Evolutionary conservation across 2,797 vertebrate species (phyloP).

Genomic region (Diglossa cyanea): DNA sequence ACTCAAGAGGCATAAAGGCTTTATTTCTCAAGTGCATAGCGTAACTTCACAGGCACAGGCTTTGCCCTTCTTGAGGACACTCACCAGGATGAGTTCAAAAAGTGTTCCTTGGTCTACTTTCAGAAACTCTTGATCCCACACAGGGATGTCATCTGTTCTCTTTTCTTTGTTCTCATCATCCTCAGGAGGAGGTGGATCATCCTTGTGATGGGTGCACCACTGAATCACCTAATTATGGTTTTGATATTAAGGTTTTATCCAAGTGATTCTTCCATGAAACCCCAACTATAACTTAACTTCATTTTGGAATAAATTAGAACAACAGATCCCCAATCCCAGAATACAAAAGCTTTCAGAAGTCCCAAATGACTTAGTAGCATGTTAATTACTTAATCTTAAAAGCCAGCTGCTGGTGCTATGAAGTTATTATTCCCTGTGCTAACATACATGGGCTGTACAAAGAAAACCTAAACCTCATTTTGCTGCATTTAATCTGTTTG

Average conservation of each 20-base stretch:
- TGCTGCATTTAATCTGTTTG: not conserved
- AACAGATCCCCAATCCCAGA: not conserved
- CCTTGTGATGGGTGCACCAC: slow-evolving; percentile 99
- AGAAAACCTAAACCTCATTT: not conserved
- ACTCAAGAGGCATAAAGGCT: not conserved
- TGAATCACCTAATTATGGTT: slow-evolving; percentile 88
- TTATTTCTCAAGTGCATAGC: not conserved
- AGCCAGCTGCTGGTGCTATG: not conserved
- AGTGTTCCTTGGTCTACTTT: slow-evolving; percentile 99
- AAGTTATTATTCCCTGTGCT: not conserved
- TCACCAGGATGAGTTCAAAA: slow-evolving; percentile 97
- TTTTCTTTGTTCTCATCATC: slow-evolving; percentile 99
- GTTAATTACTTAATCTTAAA: not conserved
- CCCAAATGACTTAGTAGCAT: not conserved
- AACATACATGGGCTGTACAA: not conserved
- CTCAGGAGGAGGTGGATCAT: slow-evolving; percentile 97
- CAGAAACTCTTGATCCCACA: slow-evolving; percentile 99
- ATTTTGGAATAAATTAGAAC: not conserved
- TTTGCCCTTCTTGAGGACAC: not conserved
- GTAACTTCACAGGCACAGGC: not conserved
- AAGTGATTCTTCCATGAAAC: not conserved
- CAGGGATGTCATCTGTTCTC: slow-evolving; percentile 97
- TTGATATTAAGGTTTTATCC: not conserved
- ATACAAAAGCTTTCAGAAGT: not conserved
- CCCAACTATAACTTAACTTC: not conserved